Evolutionary conservation across 2,113 vertebrate species (phyloP).

Genomic region (Peromyscus polionotus): DNA sequence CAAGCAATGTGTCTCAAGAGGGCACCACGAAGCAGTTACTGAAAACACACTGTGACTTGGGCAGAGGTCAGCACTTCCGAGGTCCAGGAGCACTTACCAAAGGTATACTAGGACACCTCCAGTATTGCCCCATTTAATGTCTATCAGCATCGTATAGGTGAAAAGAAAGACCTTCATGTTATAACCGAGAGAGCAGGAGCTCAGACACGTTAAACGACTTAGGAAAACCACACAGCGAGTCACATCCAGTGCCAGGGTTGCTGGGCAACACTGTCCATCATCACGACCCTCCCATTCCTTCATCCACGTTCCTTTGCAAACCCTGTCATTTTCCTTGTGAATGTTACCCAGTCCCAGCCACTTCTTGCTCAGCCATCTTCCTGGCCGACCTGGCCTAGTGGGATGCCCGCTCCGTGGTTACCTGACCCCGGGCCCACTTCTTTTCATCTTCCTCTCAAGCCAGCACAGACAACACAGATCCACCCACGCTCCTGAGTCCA

Average conservation of each 20-base stretch:
- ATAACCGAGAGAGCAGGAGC: background rate
- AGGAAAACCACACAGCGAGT: background rate
- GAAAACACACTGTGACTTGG: background rate
- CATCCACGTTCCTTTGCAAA: background rate
- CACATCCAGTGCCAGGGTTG: background rate
- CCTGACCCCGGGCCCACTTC: background rate
- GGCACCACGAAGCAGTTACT: background rate
- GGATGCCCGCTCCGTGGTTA: background rate
- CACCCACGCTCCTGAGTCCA: background rate
- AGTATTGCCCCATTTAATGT: background rate
- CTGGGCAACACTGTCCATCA: background rate
- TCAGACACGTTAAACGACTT: background rate
- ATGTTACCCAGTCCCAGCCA: no score
- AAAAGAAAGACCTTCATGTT: background rate
- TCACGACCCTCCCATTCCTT: background rate
- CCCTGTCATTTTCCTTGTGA: background rate
- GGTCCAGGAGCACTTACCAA: background rate
- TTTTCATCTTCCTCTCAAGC: background rate
- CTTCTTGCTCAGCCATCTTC: no score
- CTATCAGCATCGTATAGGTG: background rate
- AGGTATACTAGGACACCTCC: background rate
- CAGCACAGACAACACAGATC: no score
- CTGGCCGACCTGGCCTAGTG: background rate
- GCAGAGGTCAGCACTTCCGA: background rate
- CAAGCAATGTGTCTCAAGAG: background rate